Evolutionary conservation across 2,888 invertebrate genomes (phyloP).

Genomic region (Ectemnius lituratus): DNA sequence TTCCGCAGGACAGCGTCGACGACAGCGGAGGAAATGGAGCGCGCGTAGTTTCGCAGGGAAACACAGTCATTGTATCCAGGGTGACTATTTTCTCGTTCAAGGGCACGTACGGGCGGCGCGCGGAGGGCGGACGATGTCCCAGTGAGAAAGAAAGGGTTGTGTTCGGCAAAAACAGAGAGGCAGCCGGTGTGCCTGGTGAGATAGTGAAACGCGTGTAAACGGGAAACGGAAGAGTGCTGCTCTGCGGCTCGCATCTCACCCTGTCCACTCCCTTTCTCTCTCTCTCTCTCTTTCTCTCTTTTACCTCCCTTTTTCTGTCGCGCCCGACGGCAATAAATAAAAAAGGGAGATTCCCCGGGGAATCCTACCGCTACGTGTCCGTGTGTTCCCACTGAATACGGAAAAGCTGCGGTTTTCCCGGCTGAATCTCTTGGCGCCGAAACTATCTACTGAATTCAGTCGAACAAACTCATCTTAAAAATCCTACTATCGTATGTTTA

Average conservation of each 20-base stretch:
- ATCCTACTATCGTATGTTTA: no score
- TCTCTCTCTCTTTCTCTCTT: background rate
- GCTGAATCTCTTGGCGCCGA: constrained; percentile 25
- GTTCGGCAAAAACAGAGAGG: background rate
- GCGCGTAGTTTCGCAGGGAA: background rate
- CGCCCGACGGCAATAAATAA: constrained; percentile 49
- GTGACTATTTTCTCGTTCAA: constrained; percentile 35
- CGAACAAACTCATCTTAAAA: no score
- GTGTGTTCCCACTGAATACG: constrained; percentile 34
- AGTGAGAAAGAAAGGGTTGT: constrained; percentile 2
- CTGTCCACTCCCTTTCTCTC: no score
- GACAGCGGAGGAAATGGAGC: background rate
- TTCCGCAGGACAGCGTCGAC: no score
- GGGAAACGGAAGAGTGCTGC: no score
- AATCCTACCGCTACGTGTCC: constrained; percentile 45
- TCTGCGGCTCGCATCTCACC: no score
- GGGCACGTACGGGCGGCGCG: constrained; percentile 9
- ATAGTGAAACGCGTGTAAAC: no score
- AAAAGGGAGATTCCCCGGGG: constrained; percentile 40
- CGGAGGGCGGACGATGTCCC: background rate
- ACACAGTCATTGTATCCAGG: constrained; percentile 16
- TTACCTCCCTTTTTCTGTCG: background rate
- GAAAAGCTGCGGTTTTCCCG: constrained; percentile 20
- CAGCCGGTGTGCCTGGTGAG: background rate
- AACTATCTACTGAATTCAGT: background rate